phyloP scores from a whole-genome alignment of 1,140 invertebrate species.

The Zaprionus kolodkinae region DNA sequence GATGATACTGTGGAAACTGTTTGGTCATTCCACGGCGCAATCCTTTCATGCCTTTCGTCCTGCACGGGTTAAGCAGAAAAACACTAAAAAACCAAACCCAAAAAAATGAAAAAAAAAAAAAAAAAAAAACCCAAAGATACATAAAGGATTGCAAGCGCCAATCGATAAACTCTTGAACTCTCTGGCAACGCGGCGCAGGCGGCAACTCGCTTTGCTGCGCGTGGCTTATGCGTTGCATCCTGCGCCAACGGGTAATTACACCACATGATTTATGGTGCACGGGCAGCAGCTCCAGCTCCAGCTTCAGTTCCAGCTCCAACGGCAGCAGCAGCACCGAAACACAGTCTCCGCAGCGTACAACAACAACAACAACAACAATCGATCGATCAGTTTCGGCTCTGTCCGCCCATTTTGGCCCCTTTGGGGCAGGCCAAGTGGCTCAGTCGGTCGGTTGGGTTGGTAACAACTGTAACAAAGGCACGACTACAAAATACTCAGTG shows the following conservation, averaged over 20 bases:
- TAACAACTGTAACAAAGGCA: neutral
- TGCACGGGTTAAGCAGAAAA: neutral
- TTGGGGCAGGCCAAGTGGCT: conserved; percentile 60
- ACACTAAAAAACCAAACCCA: neutral
- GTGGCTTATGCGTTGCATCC: conserved; percentile 78
- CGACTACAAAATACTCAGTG: neutral
- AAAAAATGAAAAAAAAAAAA: neutral
- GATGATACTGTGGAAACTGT: conserved; percentile 31
- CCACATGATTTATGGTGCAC: conserved; percentile 77
- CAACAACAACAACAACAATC: conserved; percentile 58
- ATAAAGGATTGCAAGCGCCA: conserved; percentile 45
- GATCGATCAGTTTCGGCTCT: conserved; percentile 82
- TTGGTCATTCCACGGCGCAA: conserved; percentile 69
- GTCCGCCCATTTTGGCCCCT: conserved; percentile 82
- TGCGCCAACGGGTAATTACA: conserved; percentile 83
- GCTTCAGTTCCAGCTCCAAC: conserved; percentile 47
- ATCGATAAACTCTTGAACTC: conserved; percentile 74
- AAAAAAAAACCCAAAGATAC: conserved; percentile 2
- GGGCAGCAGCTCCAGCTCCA: conserved; percentile 52
- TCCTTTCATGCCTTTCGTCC: conserved; percentile 52
- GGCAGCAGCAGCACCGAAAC: conserved; percentile 23
- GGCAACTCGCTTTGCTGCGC: conserved; percentile 49
- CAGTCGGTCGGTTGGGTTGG: conserved; percentile 5
- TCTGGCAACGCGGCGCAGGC: neutral
- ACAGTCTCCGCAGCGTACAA: conserved; percentile 12